Base-by-base conservation (phyloP, 2,113 vertebrate genomes). In the Recurvirostra avosetta region DNA sequence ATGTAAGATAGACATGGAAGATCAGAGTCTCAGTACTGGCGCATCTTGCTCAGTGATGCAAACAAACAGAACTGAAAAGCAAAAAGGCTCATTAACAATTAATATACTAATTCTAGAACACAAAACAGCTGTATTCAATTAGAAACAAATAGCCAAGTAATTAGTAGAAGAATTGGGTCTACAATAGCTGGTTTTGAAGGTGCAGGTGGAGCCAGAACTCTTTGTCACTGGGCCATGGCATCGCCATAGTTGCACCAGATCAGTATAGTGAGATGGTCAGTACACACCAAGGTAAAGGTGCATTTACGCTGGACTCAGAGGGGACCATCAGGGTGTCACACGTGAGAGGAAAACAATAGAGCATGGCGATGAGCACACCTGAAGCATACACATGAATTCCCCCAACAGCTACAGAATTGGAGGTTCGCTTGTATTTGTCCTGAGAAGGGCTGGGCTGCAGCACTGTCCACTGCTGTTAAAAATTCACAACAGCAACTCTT, bases 141-240 rank as follows among this genome's bases (percentile, higher is more conserved):
- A 78, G 17, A 67, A 89, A 55, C n/a, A 70, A 76, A 32, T 9
- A 90, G 36, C 38, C 34, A 68, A 62, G 23, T 63, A 79, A 41
- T 40, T 74, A 63, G 11, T 43, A 52, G 41, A 68, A 74, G 26
- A 52, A 40, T 13, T 23, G 8, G 8, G 15, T 34, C 59, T 73
- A 47, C 0, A 2, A 26, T 15, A 53, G 38, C 55, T 70, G 34
- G 9, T 59, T 63, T 65, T 8, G 5, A 36, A 86, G 56, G n/a
- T n/a, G 38, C 70, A 53, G 55, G 34, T 6, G 27, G 23, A 5
- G 17, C 55, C 55, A 53, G 61, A 70, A 41, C 21, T n/a, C 30
- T 43, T 30, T 1, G 2, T 34, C 52, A n/a, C 1, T 1, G 19
- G 49, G 23, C 22, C 1, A 0, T 23, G 74, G 49, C 38, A 41